phyloP scores from a whole-genome alignment of 2,113 vertebrate species.

The Pangasianodon gigas region DNA sequence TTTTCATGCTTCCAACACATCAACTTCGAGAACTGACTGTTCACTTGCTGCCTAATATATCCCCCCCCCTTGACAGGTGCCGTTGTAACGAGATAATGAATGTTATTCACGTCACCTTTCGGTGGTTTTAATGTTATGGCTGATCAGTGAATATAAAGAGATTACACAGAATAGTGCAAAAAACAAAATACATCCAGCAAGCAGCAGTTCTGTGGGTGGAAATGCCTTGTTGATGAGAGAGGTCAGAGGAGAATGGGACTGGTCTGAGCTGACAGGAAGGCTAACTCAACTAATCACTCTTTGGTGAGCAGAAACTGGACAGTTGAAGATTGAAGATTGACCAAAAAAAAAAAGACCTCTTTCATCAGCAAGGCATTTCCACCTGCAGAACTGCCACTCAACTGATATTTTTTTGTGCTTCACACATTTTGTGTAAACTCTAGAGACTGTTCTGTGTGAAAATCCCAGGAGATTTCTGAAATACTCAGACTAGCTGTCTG shows the following conservation, averaged over 20 bases:
- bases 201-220: no score
- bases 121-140: no score
- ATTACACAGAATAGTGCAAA: no score
- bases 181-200: no score
- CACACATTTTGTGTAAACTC: background rate
- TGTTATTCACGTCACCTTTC: no score
- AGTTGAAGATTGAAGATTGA: background rate
- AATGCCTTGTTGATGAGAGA: background rate
- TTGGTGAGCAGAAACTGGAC: background rate
- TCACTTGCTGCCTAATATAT: no score
- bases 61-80: no score
- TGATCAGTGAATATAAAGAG: background rate
- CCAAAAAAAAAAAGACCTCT: background rate
- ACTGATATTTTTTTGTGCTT: background rate
- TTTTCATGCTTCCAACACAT: no score
- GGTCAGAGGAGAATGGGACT: background rate
- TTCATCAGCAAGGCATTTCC: background rate
- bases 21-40: no score
- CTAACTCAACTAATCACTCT: background rate
- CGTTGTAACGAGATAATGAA: no score
- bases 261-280: background rate
- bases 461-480: background rate
- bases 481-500: background rate
- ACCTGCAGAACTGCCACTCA: background rate
- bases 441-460: background rate